These are phyloP conservation scores for Australoheros scitulus DNA, from an alignment of 2,113 vertebrate species.

Conservation along the genomic window DNA sequence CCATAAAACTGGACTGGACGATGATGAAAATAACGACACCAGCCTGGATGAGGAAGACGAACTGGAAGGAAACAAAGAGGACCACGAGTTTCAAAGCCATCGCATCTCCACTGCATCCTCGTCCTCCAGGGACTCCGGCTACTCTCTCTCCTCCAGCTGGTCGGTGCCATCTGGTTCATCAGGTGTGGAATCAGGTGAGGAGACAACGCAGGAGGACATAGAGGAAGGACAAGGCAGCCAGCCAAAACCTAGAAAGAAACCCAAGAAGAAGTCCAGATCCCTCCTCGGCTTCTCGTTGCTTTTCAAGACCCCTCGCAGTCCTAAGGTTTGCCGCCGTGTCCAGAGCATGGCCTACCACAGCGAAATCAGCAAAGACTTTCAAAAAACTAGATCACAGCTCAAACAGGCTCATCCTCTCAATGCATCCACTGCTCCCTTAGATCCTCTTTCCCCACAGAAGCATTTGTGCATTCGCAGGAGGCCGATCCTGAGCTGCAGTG, in stretches of 20 bases:
- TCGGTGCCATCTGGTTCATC: conserved; percentile 83
- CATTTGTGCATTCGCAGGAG: conserved; percentile 80
- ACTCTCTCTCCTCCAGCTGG: conserved; percentile 78
- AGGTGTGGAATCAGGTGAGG: conserved; percentile 87
- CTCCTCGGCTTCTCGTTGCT: conserved; percentile 81
- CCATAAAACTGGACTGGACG: conserved; percentile 51
- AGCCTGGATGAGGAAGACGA: conserved; percentile 73
- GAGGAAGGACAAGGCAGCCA: conserved; percentile 73
- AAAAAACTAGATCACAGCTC: conserved; percentile 55
- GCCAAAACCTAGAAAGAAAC: conserved; percentile 52
- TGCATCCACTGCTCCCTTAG: not conserved
- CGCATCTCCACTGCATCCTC: conserved; percentile 75
- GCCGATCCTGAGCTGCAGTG: conserved; percentile 88
- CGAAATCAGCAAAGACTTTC: conserved; percentile 35
- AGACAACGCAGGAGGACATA: conserved; percentile 80
- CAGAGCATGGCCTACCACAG: conserved; percentile 83
- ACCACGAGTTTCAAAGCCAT: conserved; percentile 40
- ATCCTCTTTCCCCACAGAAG: conserved; percentile 49
- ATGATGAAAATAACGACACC: conserved; percentile 74
- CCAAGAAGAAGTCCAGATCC: conserved; percentile 71
- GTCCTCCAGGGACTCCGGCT: conserved; percentile 80
- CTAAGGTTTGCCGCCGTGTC: conserved; percentile 75
- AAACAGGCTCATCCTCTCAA: conserved; percentile 49
- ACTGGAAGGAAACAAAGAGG: conserved; percentile 52
- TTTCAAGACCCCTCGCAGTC: conserved; percentile 81